These are phyloP conservation scores for Euspilapteryx auroguttella DNA, from an alignment of 2,888 invertebrate genomes.

Conservation along the genomic window DNA sequence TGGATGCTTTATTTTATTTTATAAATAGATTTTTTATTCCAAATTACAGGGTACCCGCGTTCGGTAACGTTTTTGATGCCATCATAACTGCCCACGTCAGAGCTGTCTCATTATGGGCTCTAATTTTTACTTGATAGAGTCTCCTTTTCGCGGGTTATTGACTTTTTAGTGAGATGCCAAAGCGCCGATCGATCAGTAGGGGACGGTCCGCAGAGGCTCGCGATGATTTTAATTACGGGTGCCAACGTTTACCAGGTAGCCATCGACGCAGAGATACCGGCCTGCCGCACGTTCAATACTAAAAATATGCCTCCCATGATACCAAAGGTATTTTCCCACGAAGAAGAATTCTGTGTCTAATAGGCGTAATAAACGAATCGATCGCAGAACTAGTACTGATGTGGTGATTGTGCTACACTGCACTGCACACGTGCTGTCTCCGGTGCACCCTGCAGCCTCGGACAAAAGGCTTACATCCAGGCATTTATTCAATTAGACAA, in stretches of 20 bases:
- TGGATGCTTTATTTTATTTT: conserved; percentile 54
- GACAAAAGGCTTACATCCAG: conserved; percentile 28
- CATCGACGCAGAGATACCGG: conserved; percentile 3
- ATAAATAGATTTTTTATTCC: conserved; percentile 61
- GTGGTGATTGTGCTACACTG: no score
- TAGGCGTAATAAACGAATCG: no score
- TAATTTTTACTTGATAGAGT: conserved; percentile 32
- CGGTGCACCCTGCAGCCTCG: conserved; percentile 6
- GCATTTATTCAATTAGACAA: conserved; percentile 56
- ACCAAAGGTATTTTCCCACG: no score
- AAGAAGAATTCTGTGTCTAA: no score
- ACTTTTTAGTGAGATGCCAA: conserved; percentile 10
- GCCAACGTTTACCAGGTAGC: conserved; percentile 39
- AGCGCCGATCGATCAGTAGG: conserved; percentile 9
- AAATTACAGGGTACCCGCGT: conserved; percentile 53
- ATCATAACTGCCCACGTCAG: conserved; percentile 18
- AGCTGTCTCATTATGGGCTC: conserved; percentile 27
- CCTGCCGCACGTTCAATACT: no score
- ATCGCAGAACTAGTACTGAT: no score
- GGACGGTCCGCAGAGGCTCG: conserved; percentile 9
- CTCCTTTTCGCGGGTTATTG: conserved; percentile 17
- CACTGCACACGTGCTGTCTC: no score
- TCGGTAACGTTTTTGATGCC: conserved; percentile 24
- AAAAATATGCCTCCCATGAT: no score
- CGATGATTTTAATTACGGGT: conserved; percentile 30